These are phyloP conservation scores for Petrophora chlorosata DNA, from an alignment of 2,888 invertebrate genomes.

Conservation along the genomic window DNA sequence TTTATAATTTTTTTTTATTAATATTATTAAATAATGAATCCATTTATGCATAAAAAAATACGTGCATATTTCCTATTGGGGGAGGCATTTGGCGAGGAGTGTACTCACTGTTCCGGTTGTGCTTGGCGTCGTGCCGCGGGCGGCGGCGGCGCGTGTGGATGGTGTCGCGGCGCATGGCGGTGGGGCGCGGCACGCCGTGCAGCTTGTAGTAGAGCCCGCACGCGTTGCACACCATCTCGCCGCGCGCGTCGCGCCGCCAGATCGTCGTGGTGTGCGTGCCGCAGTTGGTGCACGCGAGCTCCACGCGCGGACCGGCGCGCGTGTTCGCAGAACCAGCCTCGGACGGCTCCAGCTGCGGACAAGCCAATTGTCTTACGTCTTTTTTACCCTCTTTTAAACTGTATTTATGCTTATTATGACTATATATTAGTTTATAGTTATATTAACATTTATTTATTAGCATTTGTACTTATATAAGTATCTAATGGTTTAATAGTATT, in stretches of 20 bases:
- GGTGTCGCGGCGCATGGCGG: constrained; percentile 97
- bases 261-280: constrained; percentile 98
- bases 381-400: too few relatives aligned
- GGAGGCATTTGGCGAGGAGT: too few relatives aligned
- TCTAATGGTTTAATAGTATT: too few relatives aligned
- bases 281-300: constrained; percentile 97
- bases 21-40: too few relatives aligned
- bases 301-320: constrained; percentile 81
- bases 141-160: constrained; percentile 96
- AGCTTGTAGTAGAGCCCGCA: constrained; percentile 99
- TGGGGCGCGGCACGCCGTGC: constrained; percentile 96
- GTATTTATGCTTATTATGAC: too few relatives aligned
- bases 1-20: too few relatives aligned
- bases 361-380: too few relatives aligned
- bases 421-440: too few relatives aligned
- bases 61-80: too few relatives aligned
- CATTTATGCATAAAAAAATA: too few relatives aligned
- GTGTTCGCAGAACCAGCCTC: constrained; percentile 37
- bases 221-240: constrained; percentile 99
- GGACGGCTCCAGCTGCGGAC: constrained; percentile 48
- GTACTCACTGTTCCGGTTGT: constrained; percentile 77
- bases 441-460: too few relatives aligned
- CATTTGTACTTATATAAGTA: too few relatives aligned
- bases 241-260: constrained; percentile 97
- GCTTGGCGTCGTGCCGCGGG: constrained; percentile 88